Base-by-base conservation (phyloP, 64 coral and sea anemone species). In the Montipora capricornis region DNA sequence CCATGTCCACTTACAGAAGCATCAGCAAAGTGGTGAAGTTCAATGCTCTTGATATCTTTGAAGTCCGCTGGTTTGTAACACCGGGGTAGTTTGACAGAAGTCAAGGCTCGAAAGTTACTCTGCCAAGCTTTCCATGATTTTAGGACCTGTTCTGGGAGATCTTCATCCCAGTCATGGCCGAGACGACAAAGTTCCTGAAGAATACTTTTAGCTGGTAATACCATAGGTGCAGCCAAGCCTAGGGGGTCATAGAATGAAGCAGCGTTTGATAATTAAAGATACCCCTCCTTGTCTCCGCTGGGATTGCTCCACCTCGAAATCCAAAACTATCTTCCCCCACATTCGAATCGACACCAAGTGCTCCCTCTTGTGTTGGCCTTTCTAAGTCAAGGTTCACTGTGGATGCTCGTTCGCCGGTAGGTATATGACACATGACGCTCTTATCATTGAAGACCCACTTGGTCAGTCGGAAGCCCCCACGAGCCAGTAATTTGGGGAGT, bases 221-320 rank as follows among this genome's bases (percentile, higher is more conserved):
- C 19, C 9, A 82, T 62, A 0, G 89, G 89, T 11, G 89, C 75
- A 9, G 76, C 61, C 4, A 91, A 64, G 69, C 64, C 89, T 0
- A 91, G 89, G 9, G 76, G 89, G 76, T 91, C 89, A 15, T 91
- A 91, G 10, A 91, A 55, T 16, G 89, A 81, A n/a, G 89, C 78
- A 73, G 74, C 89, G 2, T 80, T 70, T 13, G 89, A 91, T 19
- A 26, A 24, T 24, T 24, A 24, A 91, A 48, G 20, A 91, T 91
- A 45, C 88, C 75, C 61, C 88, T 64, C 66, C 88, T 64, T 3
- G 55, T 79, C 12, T 80, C 60, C 19, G 76, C 16, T 48, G 15
- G 71, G 0, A 77, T 49, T 6, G 59, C 70, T 3, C 75, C 75
- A 77, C 0, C n/a, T 61, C 76, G 75, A 48, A 90, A 90, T 68